These are phyloP conservation scores for Chaetorhynchus papuensis DNA, from an alignment of 2,113 vertebrate species.

Conservation along the genomic window DNA sequence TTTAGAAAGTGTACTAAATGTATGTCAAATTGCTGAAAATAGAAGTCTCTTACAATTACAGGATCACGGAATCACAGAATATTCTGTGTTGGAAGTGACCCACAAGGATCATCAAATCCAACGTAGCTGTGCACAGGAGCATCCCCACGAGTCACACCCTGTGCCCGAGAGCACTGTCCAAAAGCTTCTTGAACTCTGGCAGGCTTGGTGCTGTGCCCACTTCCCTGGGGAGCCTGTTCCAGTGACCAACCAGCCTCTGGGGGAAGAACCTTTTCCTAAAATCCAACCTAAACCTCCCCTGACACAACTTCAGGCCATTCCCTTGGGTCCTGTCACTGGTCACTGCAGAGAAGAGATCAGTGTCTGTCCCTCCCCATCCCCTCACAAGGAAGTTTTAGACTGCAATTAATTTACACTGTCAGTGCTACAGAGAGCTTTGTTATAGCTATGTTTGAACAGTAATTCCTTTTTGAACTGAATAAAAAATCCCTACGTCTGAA, in stretches of 20 bases:
- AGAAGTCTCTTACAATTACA: background rate
- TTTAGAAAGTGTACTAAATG: background rate
- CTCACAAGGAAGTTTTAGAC: background rate
- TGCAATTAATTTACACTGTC: background rate
- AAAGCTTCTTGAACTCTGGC: background rate
- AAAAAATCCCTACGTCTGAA: background rate
- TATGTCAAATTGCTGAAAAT: background rate
- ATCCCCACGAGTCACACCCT: background rate
- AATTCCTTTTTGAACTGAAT: background rate
- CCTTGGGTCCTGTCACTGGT: background rate
- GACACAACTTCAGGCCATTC: background rate
- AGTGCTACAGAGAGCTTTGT: background rate
- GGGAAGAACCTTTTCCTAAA: background rate
- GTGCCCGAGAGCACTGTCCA: background rate
- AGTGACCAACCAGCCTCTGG: background rate
- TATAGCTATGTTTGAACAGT: background rate
- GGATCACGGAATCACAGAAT: background rate
- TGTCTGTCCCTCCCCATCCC: background rate
- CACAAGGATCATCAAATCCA: background rate
- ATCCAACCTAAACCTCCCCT: background rate
- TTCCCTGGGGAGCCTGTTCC: background rate
- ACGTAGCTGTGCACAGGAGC: background rate
- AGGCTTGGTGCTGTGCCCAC: background rate
- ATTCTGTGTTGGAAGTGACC: background rate
- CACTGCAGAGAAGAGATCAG: background rate